Evolutionary conservation across 2,888 invertebrate species (phyloP).

Genomic region (Abrostola tripartita): DNA sequence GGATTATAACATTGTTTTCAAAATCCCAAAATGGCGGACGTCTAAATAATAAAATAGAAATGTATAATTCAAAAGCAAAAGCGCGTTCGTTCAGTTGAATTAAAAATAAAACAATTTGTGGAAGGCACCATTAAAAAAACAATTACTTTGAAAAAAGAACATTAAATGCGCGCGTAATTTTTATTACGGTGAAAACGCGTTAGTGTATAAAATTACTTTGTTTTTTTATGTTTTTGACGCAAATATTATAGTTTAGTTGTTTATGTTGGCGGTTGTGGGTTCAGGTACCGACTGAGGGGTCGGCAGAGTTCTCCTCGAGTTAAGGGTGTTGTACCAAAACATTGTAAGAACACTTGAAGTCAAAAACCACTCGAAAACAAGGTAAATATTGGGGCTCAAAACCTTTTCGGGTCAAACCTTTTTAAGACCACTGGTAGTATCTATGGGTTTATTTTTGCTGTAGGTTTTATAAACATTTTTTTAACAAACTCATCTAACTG

Average conservation of each 20-base stretch:
- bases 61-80: too few relatives aligned
- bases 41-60: not conserved
- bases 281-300: slow-evolving; percentile 11
- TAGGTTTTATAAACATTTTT: not conserved
- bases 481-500: too few relatives aligned
- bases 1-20: not conserved
- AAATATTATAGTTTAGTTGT: not conserved
- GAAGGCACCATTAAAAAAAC: slow-evolving; percentile 1
- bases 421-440: too few relatives aligned
- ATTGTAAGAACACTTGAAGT: slow-evolving; percentile 51
- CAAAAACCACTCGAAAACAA: slow-evolving; percentile 47
- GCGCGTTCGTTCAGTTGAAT: not conserved
- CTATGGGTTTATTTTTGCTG: not conserved
- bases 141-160: slow-evolving; percentile 2
- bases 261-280: not conserved
- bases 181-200: slow-evolving; percentile 1
- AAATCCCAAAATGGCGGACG: not conserved
- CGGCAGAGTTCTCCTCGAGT: not conserved
- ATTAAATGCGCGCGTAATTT: slow-evolving; percentile 1
- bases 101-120: slow-evolving; percentile 3
- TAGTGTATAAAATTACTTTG: not conserved
- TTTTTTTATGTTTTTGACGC: not conserved
- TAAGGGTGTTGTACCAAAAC: slow-evolving; percentile 46
- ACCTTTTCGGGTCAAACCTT: too few relatives aligned
- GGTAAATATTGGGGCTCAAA: slow-evolving; percentile 24